phyloP scores from a whole-genome alignment of 2,113 vertebrate species.

The Myotis yumanensis region DNA sequence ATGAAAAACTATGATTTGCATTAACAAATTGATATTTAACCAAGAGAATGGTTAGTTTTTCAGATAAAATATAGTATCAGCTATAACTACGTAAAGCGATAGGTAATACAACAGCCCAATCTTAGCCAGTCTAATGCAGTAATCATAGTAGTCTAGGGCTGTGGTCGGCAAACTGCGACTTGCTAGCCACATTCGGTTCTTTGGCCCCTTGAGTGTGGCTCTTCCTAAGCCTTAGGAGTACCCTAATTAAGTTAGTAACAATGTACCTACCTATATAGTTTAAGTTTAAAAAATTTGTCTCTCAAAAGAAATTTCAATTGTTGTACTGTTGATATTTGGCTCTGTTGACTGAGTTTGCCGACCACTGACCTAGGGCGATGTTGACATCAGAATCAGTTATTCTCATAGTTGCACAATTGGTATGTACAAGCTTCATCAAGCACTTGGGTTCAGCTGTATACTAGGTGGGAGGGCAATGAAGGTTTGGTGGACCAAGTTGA shows the following conservation, averaged over 20 bases:
- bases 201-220: too few species aligned
- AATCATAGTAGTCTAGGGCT: not conserved
- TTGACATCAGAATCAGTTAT: not conserved
- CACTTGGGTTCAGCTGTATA: fast-evolving
- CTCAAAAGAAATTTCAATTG: too few species aligned
- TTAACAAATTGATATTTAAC: not conserved
- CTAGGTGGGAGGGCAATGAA: not conserved
- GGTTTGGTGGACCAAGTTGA: fast-evolving
- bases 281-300: too few species aligned
- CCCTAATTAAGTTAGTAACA: too few species aligned
- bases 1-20: not conserved
- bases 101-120: not conserved
- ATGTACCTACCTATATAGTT: too few species aligned
- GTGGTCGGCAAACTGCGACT: too few species aligned
- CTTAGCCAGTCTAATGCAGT: not conserved
- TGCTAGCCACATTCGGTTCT: too few species aligned
- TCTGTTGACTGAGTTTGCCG: too few species aligned
- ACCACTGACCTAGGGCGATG: not conserved
- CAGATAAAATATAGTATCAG: not conserved
- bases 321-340: too few species aligned
- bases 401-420: not conserved
- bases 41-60: not conserved
- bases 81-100: not conserved
- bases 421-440: not conserved
- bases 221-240: too few species aligned